Evolutionary conservation across 2,113 vertebrate genomes (phyloP).

Genomic region (Amphilophus citrinellus): DNA sequence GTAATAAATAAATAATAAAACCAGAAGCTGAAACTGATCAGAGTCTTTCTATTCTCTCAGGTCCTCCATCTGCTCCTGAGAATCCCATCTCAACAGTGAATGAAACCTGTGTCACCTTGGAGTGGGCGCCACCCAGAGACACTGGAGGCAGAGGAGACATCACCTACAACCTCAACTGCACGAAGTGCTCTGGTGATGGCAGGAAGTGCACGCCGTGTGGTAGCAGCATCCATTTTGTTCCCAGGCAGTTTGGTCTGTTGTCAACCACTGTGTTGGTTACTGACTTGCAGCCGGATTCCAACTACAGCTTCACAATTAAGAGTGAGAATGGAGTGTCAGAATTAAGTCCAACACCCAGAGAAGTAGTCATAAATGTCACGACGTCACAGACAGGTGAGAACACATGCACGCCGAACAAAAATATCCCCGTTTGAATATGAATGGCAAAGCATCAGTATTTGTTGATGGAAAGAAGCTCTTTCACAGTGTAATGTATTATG

Average conservation of each 20-base stretch:
- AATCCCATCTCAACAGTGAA: constrained; percentile 85
- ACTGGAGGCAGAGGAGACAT: constrained; percentile 82
- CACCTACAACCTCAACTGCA: constrained; percentile 84
- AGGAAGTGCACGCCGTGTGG: constrained; percentile 82
- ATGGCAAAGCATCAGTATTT: neutral
- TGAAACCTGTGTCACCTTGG: constrained; percentile 85
- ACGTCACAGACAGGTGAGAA: constrained; percentile 85
- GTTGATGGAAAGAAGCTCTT: neutral
- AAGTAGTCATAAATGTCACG: constrained; percentile 82
- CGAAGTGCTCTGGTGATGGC: constrained; percentile 78
- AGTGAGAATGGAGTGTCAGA: constrained; percentile 85
- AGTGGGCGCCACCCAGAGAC: constrained; percentile 85
- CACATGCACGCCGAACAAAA: neutral
- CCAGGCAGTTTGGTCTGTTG: constrained; percentile 83
- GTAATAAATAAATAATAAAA: neutral
- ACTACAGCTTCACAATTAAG: constrained; percentile 86
- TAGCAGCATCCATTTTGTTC: constrained; percentile 83
- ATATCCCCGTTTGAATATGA: neutral
- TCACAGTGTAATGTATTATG: neutral
- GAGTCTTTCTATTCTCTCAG: constrained; percentile 42
- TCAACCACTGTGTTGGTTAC: constrained; percentile 79
- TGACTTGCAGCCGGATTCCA: constrained; percentile 84
- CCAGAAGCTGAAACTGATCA: neutral
- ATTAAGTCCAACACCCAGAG: constrained; percentile 77
- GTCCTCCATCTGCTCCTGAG: constrained; percentile 84